phyloP scores from a whole-genome alignment of 2,888 invertebrate genomes.

The Orthonevra nobilis region DNA sequence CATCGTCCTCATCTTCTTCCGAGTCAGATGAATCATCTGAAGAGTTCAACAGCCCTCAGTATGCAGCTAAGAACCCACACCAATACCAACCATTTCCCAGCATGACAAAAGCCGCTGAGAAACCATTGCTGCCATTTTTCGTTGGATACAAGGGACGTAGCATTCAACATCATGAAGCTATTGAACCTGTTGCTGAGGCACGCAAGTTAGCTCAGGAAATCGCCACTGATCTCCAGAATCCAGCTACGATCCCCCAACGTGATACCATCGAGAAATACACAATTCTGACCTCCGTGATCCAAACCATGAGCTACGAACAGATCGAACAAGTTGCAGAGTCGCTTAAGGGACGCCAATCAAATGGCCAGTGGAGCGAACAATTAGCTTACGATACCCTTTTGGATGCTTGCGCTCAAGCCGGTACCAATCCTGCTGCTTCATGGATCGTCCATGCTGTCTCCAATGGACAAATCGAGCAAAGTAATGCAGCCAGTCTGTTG shows the following conservation, averaged over 20 bases:
- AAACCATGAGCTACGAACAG: constrained; percentile 84
- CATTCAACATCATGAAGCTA: constrained; percentile 75
- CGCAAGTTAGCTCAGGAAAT: constrained; percentile 82
- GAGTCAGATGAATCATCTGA: constrained; percentile 70
- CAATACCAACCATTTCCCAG: constrained; percentile 76
- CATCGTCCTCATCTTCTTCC: constrained; percentile 35
- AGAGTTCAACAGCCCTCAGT: constrained; percentile 32
- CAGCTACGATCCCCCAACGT: constrained; percentile 82
- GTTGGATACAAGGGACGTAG: constrained; percentile 81
- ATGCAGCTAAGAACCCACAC: constrained; percentile 36
- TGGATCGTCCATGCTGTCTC: constrained; percentile 84
- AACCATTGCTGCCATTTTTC: constrained; percentile 80
- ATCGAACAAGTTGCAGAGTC: constrained; percentile 81
- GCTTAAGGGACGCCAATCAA: constrained; percentile 73
- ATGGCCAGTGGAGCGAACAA: constrained; percentile 78
- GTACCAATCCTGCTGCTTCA: constrained; percentile 85
- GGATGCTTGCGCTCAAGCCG: constrained; percentile 85
- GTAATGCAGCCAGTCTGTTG: constrained; percentile 84
- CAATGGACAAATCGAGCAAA: constrained; percentile 81
- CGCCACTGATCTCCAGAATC: constrained; percentile 82
- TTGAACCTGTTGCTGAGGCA: constrained; percentile 74
- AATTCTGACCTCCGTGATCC: constrained; percentile 82
- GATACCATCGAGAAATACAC: constrained; percentile 85
- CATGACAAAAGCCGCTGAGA: constrained; percentile 79
- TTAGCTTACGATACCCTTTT: constrained; percentile 84